Base-by-base conservation (phyloP, 1,140 invertebrate genomes). In the Aplysia californica region DNA sequence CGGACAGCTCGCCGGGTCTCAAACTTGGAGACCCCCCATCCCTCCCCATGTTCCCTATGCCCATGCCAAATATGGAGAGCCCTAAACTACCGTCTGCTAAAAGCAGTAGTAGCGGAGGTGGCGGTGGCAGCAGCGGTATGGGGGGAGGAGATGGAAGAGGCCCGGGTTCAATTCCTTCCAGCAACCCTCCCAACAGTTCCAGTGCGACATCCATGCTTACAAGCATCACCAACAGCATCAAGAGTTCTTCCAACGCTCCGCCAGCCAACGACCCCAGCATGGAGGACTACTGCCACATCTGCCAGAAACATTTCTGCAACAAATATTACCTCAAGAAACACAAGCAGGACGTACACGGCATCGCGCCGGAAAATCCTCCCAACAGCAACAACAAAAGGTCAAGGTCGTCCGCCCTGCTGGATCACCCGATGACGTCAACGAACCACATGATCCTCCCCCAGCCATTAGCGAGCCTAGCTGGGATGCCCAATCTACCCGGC, bases 291-390 rank as follows among this genome's bases (percentile, higher is more conserved):
- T 90, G 89, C 83, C 88, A 90, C 79, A 84, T 89, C 55, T 90
- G 89, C 80, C 88, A 88, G 80, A 89, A 89, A 77, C 87, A 89
- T 76, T 90, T 90, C 78, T 90, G 89, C 75, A 90, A 89, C 80
- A 92, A 91, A 83, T 92, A 92, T 83, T 92, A 91, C 84, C 86
- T 93, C 76, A 90, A 91, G 78, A 91, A 91, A 41, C 93, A 93
- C 83, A 92, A 93, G 84, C 90, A 92, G 79, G 92, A 92, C 81
- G 92, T 93, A 56, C 93, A 93, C 87, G 92, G 92, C 39, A 90
- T 90, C 66, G 81, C 72, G 36, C 80, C 85, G n/a, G 83, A 85
- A 56, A 80, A 79, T 66, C 83, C 85, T 29, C 84, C 87, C 56
- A 83, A 85, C 39, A 76, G 80, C 10, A 78, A 79, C 64, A 81